These are phyloP conservation scores for Sarcophaga bullata DNA, from an alignment of 1,140 invertebrate species.

Conservation along the genomic window DNA sequence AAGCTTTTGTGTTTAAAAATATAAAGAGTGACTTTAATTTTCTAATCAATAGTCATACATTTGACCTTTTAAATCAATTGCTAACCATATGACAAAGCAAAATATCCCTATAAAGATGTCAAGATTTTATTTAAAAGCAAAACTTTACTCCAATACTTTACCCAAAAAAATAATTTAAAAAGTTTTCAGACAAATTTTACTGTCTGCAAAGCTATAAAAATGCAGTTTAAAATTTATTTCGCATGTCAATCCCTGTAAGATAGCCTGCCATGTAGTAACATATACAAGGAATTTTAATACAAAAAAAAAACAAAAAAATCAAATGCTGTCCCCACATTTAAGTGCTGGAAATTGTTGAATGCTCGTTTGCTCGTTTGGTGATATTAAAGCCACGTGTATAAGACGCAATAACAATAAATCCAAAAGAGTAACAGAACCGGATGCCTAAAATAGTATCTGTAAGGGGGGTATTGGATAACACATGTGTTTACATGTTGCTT, in stretches of 20 bases:
- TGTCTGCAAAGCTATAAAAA: not conserved
- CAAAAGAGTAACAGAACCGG: not conserved
- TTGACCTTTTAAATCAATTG: no score
- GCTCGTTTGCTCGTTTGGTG: not conserved
- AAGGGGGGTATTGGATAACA: conserved; percentile 1
- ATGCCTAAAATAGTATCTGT: not conserved
- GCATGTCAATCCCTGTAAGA: not conserved
- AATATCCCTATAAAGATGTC: no score
- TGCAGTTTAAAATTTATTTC: not conserved
- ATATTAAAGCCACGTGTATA: not conserved
- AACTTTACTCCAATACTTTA: no score
- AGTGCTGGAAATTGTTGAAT: not conserved
- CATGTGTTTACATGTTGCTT: not conserved
- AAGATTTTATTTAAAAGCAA: no score
- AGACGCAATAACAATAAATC: conserved; percentile 8
- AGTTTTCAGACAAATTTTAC: no score
- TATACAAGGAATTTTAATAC: no score
- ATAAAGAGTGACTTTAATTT: no score
- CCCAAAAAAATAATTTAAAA: no score
- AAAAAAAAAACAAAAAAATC: no score
- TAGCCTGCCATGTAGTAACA: not conserved
- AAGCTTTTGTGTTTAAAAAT: no score
- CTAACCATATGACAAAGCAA: no score
- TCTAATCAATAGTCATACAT: no score
- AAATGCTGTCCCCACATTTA: not conserved